Evolutionary conservation across 2,888 invertebrate species (phyloP).

Genomic region (Philonicus albiceps): DNA sequence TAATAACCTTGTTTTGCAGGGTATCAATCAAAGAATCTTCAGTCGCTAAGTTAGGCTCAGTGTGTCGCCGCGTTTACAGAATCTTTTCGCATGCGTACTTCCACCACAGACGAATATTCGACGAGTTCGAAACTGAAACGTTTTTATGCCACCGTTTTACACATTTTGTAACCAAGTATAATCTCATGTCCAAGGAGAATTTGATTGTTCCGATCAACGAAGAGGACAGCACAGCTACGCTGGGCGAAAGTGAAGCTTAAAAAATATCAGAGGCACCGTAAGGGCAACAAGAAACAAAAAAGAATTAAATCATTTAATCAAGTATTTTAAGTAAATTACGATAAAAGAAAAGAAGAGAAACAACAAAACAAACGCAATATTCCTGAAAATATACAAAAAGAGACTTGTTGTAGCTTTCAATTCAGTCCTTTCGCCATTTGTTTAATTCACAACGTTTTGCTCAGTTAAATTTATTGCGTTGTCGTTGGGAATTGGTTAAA

Average conservation of each 20-base stretch:
- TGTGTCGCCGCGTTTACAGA: constrained; percentile 97
- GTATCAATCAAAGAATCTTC: constrained; percentile 99
- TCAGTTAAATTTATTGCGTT: constrained; percentile 12
- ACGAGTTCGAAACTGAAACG: constrained; percentile 97
- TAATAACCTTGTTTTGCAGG: constrained; percentile 64
- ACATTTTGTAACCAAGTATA: constrained; percentile 97
- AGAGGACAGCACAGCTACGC: constrained; percentile 69
- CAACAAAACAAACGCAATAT: constrained; percentile 13
- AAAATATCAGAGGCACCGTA: constrained; percentile 2
- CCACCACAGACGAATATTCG: constrained; percentile 96
- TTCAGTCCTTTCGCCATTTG: neutral
- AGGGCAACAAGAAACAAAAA: constrained; percentile 4
- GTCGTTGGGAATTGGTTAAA: neutral
- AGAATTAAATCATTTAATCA: constrained; percentile 5
- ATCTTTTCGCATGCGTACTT: constrained; percentile 99
- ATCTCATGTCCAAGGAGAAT: constrained; percentile 97
- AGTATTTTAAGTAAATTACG: constrained; percentile 19
- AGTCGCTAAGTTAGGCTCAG: constrained; percentile 97
- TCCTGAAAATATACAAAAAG: constrained; percentile 28
- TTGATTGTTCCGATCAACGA: constrained; percentile 96
- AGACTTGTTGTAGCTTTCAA: constrained; percentile 9
- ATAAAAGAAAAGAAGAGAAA: neutral
- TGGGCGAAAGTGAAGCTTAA: constrained; percentile 67
- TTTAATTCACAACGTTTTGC: neutral
- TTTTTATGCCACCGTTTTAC: constrained; percentile 96